Conservation (phyloP, 1,140 invertebrate species). For the Drosophila lini region DNA sequence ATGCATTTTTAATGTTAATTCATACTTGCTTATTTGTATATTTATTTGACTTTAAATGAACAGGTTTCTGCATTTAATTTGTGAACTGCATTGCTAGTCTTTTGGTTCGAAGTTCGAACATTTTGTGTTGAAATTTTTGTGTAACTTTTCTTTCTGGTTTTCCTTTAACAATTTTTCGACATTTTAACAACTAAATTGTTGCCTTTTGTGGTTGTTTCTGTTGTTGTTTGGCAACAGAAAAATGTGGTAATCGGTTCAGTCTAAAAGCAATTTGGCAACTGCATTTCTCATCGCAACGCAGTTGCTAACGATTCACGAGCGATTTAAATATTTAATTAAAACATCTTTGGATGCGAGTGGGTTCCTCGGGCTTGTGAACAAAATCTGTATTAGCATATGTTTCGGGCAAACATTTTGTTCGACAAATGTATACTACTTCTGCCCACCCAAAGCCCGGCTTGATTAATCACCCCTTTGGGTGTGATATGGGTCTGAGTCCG, state of each 20-base stretch:
- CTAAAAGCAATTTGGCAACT: constrained; percentile 58
- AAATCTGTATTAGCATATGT: constrained; percentile 43
- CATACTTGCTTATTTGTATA: neutral
- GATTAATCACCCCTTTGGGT: constrained; percentile 41
- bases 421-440: constrained; percentile 32
- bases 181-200: constrained; percentile 35
- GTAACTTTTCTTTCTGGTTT: constrained; percentile 36
- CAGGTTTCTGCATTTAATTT: constrained; percentile 17
- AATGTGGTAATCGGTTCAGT: constrained; percentile 35
- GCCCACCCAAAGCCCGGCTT: constrained; percentile 1
- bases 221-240: constrained; percentile 51
- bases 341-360: constrained; percentile 26
- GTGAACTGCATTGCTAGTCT: constrained; percentile 16
- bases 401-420: constrained; percentile 28
- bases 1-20: constrained; percentile 30
- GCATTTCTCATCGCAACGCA: constrained; percentile 20
- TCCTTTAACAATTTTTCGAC: constrained; percentile 24
- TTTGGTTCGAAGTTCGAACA: neutral
- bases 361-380: constrained; percentile 5
- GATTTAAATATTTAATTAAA: constrained; percentile 41
- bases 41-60: constrained; percentile 17
- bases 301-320: constrained; percentile 4
- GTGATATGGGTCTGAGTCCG: constrained; percentile 21
- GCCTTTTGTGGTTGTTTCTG: constrained; percentile 28
- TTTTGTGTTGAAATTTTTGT: constrained; percentile 35